Evolutionary conservation across 2,113 vertebrate species (phyloP).

Genomic region (Cathartes aura): DNA sequence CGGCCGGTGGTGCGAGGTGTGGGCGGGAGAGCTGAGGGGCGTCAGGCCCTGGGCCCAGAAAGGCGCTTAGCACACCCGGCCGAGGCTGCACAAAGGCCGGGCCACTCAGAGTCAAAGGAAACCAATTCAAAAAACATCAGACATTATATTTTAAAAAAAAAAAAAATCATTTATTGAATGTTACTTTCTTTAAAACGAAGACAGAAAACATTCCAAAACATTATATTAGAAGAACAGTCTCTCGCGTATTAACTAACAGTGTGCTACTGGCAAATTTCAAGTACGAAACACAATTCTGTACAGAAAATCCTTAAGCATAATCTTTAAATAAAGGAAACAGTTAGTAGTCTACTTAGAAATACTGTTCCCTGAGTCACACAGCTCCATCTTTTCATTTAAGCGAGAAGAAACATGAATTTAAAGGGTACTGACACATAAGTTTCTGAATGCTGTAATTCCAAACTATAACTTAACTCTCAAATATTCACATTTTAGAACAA

Average conservation of each 20-base stretch:
- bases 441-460: background rate
- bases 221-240: fast-evolving
- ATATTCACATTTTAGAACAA: background rate
- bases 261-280: background rate
- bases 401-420: background rate
- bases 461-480: background rate
- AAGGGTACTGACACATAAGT: background rate
- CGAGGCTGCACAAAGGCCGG: too few relatives aligned
- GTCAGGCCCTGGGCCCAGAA: too few relatives aligned
- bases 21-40: too few relatives aligned
- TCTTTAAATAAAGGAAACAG: background rate
- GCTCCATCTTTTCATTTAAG: fast-evolving
- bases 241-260: background rate
- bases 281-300: too few relatives aligned
- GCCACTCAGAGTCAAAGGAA: too few relatives aligned
- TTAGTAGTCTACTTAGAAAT: fast-evolving
- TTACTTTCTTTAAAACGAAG: too few relatives aligned
- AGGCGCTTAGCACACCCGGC: background rate
- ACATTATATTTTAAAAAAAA: background rate
- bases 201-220: background rate
- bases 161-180: background rate
- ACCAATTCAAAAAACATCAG: too few relatives aligned
- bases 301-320: background rate
- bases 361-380: fast-evolving
- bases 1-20: background rate